Evolutionary conservation across 2,797 vertebrate genomes (phyloP).

Genomic region (Etheostoma perlongum): DNA sequence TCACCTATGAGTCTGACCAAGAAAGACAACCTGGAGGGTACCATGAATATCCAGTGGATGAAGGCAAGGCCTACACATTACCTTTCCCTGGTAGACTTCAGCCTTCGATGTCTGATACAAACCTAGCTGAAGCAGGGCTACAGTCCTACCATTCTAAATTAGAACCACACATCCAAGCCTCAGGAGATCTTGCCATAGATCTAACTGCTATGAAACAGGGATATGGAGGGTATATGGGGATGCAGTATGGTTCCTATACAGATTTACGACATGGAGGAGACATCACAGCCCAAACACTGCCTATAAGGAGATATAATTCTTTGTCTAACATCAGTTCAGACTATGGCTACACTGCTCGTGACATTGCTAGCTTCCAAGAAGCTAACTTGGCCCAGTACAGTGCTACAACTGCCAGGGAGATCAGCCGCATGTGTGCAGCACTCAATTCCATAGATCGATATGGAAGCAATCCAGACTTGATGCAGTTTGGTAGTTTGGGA

Average conservation of each 20-base stretch:
- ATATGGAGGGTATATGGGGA: conserved; percentile 91
- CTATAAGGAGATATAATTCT: conserved; percentile 95
- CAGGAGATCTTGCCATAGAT: conserved; percentile 89
- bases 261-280: conserved; percentile 94
- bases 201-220: conserved; percentile 91
- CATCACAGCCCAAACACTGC: conserved; percentile 87
- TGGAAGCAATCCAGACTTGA: conserved; percentile 88
- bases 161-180: conserved; percentile 87
- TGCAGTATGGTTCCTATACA: conserved; percentile 97
- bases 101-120: conserved; percentile 98
- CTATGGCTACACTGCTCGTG: conserved; percentile 92
- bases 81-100: conserved; percentile 91
- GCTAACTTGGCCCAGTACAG: conserved; percentile 98
- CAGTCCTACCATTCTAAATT: conserved; percentile 89
- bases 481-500: conserved; percentile 86
- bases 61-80: conserved; percentile 89
- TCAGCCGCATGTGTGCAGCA: conserved; percentile 98
- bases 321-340: conserved; percentile 96
- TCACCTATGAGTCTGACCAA: conserved; percentile 85
- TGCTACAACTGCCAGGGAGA: conserved; percentile 97
- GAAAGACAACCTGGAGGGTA: conserved; percentile 86
- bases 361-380: conserved; percentile 92
- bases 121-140: conserved; percentile 92
- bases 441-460: conserved; percentile 98
- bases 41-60: conserved; percentile 88